Base-by-base conservation (phyloP, 2,113 vertebrate species). In the Spea bombifrons region DNA sequence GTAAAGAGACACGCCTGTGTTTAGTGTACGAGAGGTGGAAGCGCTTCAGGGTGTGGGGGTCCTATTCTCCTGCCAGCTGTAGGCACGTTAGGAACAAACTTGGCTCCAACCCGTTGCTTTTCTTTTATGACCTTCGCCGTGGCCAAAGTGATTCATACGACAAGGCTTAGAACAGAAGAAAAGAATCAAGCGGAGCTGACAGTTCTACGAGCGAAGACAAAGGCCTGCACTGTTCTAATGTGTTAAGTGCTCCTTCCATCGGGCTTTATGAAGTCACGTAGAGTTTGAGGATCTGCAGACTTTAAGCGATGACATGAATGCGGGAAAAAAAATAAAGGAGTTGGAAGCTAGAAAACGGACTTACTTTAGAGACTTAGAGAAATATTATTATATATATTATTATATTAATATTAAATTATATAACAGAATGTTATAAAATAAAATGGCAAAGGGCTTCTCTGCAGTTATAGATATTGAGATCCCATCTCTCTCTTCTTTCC, bases 61-160 rank as follows among this genome's bases (percentile, higher is more conserved):
- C 46, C 55, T 7, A n/a, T 8, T 50, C 68, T 48, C 12, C 71
- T 80, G 77, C 77, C 77, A 80, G 52, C 52, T 80, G 71, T 73
- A 61, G 77, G 77, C 76, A 67, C 13, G n/a, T 12, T 49, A 66
- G 48, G 65, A 66, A 73, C 63, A 47, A 50, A 49, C 50, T 73
- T 73, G 77, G 77, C 70, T 48, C 15, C 61, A 8, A 43, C 46
- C 3, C 3, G 3, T 59, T 5, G 55, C 30, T 3, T 66, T 6
- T 3, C 45, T 80, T 78, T 73, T 73, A 73, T 44, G 45, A 57
- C 45, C 44, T 66, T 66, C 63, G 48, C n/a, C 67, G 77, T 49
- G 71, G 78, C 57, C 71, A 68, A 74, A 80, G 74, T 80, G 71
- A 80, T 74, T 80, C 64, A 68, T 69, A 50, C 4, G 53, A 59